These are phyloP conservation scores for Brachionus calyciflorus DNA, from an alignment of 1,140 invertebrate species.

Conservation along the genomic window DNA sequence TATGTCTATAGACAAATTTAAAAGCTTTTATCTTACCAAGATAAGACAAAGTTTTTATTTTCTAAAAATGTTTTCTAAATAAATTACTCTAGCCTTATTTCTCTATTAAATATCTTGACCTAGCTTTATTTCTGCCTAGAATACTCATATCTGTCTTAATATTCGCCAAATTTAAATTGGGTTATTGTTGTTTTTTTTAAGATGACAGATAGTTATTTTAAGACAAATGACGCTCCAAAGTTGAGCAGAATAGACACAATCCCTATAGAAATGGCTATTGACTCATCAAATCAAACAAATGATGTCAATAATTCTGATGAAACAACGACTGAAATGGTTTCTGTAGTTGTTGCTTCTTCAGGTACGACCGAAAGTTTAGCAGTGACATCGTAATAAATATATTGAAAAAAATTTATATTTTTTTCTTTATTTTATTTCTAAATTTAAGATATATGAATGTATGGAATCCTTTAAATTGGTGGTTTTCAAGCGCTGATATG, in stretches of 20 bases:
- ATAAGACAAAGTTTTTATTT: too few relatives aligned
- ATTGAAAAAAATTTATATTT: not conserved
- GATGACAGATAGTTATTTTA: constrained; percentile 28
- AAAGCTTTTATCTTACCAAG: too few relatives aligned
- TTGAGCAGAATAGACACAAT: constrained; percentile 6
- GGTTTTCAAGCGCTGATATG: not conserved
- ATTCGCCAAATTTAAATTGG: not conserved
- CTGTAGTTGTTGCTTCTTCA: not conserved
- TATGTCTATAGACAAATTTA: too few relatives aligned
- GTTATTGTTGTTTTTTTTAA: not conserved
- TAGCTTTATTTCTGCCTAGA: too few relatives aligned
- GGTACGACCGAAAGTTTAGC: not conserved
- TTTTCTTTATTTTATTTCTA: not conserved
- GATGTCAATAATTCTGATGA: not conserved
- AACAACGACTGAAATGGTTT: not conserved
- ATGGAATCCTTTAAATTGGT: constrained; percentile 25
- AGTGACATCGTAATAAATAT: not conserved
- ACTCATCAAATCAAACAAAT: not conserved
- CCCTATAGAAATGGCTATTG: not conserved
- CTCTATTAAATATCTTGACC: too few relatives aligned
- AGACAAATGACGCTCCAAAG: not conserved
- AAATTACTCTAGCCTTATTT: not conserved
- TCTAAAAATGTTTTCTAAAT: constrained; percentile 34
- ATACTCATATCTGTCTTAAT: not conserved
- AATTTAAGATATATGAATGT: not conserved